Evolutionary conservation across 2,888 invertebrate genomes (phyloP), one percentile per base, ranked within the genome.

Genomic region (Erannis defoliaria): DNA sequence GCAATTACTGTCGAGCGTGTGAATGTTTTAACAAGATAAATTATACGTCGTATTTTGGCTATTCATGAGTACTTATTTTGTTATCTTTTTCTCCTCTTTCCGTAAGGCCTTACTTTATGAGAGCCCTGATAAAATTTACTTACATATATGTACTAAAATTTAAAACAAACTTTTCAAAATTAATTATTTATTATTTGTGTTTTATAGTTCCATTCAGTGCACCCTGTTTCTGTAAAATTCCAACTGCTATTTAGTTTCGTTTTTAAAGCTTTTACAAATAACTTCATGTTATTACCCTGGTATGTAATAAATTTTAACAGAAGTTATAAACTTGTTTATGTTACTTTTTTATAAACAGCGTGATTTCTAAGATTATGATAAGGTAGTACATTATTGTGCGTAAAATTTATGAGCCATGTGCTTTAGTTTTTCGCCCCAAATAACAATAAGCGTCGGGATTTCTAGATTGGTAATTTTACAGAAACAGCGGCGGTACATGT

Each of bases 81-180:
- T 1, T 45, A 6, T 14, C 16, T 5, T 26, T 19, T 2, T 31
- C 5, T 0, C 14, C 8, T 1, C 9, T 9, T n/a, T 21, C n/a
- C 21, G n/a, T n/a, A n/a, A n/a, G n/a, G n/a, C n/a, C n/a, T n/a
- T n/a, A n/a, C 12, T 5, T 12, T n/a, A 6, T 42, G 5, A 12
- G 10, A 42, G 12, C 40, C 40, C 21, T 18, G 38, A 40, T 21
- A 38, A 19, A 9, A 38, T n/a, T 10, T 40, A 9, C 2, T 12
- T 21, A 4, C 8, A n/a, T n/a, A n/a, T n/a, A n/a, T n/a, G n/a
- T 16, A 45, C 26, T 45, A 45, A 5, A 23, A 16, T 26, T 26
- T 14, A 1, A 45, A 81, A 79, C 80, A 72, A 14, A 8, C 19
- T n/a, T 66, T 66, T 77, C 71, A 76, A 81, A 80, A 83, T 84